Conservation (phyloP, 2,888 invertebrate species). For the Gibbula magus region DNA sequence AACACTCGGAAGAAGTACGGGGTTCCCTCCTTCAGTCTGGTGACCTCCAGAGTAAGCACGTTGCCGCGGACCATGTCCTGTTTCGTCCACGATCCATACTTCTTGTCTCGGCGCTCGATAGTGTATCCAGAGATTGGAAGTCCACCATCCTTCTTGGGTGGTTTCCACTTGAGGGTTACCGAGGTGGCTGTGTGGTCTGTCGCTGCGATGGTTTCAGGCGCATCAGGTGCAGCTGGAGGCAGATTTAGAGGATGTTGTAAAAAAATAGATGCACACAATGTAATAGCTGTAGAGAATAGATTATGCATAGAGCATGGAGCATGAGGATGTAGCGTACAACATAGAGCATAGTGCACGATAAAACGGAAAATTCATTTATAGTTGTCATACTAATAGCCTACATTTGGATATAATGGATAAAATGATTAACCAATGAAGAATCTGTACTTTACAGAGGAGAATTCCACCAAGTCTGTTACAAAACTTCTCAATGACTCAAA, state of each 20-base stretch:
- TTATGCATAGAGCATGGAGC: too few species aligned
- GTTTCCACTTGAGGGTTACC: constrained; percentile 70
- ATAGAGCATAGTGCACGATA: too few species aligned
- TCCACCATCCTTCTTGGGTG: constrained; percentile 74
- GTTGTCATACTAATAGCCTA: too few species aligned
- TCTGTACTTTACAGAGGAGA: neutral
- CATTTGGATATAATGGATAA: too few species aligned
- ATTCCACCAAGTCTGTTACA: neutral
- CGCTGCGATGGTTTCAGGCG: constrained; percentile 56
- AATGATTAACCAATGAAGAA: neutral
- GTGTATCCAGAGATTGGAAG: constrained; percentile 64
- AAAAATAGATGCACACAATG: too few species aligned
- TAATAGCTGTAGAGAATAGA: too few species aligned
- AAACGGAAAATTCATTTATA: too few species aligned
- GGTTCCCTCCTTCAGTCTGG: constrained; percentile 63
- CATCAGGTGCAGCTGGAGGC: constrained; percentile 49
- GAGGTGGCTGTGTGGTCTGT: constrained; percentile 60
- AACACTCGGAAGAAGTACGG: constrained; percentile 73
- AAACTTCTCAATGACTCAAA: too few species aligned
- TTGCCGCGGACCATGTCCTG: constrained; percentile 60
- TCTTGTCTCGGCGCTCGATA: constrained; percentile 67
- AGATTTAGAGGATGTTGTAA: too few species aligned
- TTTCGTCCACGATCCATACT: constrained; percentile 63
- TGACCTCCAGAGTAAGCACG: constrained; percentile 56
- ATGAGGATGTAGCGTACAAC: too few species aligned